A percentile compares a stretch with the other conserved stretches of the same genome.
phyloP scores from a whole-genome alignment of 2,113 vertebrate genomes.

The Colistium nudipinnis region DNA sequence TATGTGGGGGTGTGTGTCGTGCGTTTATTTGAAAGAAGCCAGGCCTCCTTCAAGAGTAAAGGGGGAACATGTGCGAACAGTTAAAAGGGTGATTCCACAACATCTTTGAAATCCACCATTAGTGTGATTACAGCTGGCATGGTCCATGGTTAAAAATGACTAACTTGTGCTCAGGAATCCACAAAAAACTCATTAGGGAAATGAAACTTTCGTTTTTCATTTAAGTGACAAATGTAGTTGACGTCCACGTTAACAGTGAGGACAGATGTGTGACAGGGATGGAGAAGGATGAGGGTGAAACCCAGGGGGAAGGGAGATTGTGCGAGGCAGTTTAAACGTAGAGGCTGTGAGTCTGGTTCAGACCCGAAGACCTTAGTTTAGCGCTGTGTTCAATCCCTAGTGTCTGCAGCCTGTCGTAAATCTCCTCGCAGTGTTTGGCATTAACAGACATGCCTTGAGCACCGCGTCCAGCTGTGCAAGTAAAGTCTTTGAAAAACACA shows the following conservation, averaged over 20 bases:
- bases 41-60: conserved; percentile 47
- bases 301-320: conserved; percentile 14
- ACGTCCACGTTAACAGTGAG: conserved; percentile 39
- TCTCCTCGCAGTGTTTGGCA: conserved; percentile 55
- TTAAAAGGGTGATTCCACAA: conserved; percentile 55
- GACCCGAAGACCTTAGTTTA: conserved; percentile 59
- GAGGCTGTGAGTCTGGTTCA: conserved; percentile 53
- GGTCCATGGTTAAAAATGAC: conserved; percentile 42
- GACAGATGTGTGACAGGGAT: conserved; percentile 50
- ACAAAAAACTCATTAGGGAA: conserved; percentile 59
- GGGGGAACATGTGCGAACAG: conserved; percentile 67
- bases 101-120: conserved; percentile 71
- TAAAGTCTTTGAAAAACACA: conserved; percentile 42
- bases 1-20: conserved; percentile 21
- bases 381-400: conserved; percentile 70
- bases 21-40: conserved; percentile 50
- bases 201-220: conserved; percentile 63
- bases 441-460: conserved; percentile 53
- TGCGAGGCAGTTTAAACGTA: conserved; percentile 10
- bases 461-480: conserved; percentile 58
- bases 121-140: conserved; percentile 64
- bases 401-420: conserved; percentile 69
- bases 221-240: conserved; percentile 55
- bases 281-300: conserved; percentile 28
- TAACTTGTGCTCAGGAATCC: conserved; percentile 28